Percentiles rank a stretch among this genome's conserved stretches.
These are phyloP conservation scores for Eurois occulta DNA, from an alignment of 2,888 invertebrate species.

Conservation along the genomic window DNA sequence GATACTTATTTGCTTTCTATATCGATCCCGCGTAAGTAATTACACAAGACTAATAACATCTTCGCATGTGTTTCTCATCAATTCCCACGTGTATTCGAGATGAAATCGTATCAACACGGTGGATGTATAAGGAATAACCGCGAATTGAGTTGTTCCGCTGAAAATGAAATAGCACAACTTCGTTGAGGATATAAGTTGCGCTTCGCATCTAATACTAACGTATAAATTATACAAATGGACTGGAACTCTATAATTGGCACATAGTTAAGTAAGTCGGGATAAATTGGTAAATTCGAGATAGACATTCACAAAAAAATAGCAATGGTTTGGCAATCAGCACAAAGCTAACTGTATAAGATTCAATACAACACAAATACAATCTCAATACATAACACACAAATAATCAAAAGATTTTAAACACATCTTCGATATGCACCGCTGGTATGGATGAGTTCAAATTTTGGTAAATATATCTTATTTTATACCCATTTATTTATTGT, in stretches of 20 bases:
- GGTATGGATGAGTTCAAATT: conserved; percentile 88
- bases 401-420: conserved; percentile 76
- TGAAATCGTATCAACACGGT: conserved; percentile 63
- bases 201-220: neutral
- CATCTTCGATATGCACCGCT: conserved; percentile 89
- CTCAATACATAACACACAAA: conserved; percentile 73
- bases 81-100: conserved; percentile 70
- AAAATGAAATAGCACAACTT: conserved; percentile 17
- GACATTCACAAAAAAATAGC: neutral
- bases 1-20: conserved; percentile 76
- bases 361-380: conserved; percentile 51
- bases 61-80: conserved; percentile 67
- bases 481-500: conserved; percentile 65
- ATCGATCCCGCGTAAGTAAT: conserved; percentile 79
- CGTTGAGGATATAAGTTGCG: neutral
- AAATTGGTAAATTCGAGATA: neutral
- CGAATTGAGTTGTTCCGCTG: conserved; percentile 18
- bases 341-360: conserved; percentile 13
- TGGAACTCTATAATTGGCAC: neutral
- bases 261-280: neutral
- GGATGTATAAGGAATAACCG: conserved; percentile 30
- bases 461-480: conserved; percentile 81
- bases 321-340: neutral
- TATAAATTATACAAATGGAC: neutral
- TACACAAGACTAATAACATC: conserved; percentile 80